A percentile compares a stretch with the other conserved stretches of the same genome.
phyloP scores from a whole-genome alignment of 2,888 invertebrate species.

The Stenoptilia bipunctidactyla region DNA sequence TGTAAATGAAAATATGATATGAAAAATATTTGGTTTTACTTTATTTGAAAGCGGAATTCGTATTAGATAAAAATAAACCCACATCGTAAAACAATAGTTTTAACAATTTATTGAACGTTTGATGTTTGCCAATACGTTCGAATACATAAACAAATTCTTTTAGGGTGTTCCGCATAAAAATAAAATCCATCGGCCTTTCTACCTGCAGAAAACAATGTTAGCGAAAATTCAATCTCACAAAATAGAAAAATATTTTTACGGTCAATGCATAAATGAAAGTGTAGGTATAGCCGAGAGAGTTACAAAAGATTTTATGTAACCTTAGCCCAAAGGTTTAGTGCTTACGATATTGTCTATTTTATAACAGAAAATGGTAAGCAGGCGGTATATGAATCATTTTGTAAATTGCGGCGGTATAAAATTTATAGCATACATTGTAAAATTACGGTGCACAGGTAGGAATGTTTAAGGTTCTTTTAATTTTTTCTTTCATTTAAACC shows the following conservation, averaged over 20 bases:
- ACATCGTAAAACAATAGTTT: no score
- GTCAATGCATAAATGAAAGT: slow-evolving; percentile 60
- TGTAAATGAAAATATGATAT: no score
- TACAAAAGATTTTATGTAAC: slow-evolving; percentile 31
- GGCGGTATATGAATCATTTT: neutral
- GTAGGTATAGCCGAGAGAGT: slow-evolving; percentile 30
- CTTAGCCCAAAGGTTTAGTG: slow-evolving; percentile 22
- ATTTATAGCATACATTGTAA: no score
- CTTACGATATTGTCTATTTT: slow-evolving; percentile 1
- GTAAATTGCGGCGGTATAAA: no score
- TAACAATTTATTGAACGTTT: neutral
- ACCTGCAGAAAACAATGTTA: slow-evolving; percentile 56
- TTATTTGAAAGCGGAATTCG: no score
- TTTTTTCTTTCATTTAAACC: no score
- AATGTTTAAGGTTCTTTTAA: no score
- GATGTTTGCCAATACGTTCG: slow-evolving; percentile 6
- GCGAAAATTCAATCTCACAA: slow-evolving; percentile 59
- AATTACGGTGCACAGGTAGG: no score
- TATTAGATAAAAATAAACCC: no score
- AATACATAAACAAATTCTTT: slow-evolving; percentile 4
- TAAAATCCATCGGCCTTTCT: slow-evolving; percentile 31
- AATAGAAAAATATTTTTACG: slow-evolving; percentile 64
- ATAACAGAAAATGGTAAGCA: neutral
- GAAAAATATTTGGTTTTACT: no score
- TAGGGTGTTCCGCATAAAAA: slow-evolving; percentile 31